phyloP scores from a whole-genome alignment of 2,113 vertebrate species.

The Poeciliopsis occidentalis region DNA sequence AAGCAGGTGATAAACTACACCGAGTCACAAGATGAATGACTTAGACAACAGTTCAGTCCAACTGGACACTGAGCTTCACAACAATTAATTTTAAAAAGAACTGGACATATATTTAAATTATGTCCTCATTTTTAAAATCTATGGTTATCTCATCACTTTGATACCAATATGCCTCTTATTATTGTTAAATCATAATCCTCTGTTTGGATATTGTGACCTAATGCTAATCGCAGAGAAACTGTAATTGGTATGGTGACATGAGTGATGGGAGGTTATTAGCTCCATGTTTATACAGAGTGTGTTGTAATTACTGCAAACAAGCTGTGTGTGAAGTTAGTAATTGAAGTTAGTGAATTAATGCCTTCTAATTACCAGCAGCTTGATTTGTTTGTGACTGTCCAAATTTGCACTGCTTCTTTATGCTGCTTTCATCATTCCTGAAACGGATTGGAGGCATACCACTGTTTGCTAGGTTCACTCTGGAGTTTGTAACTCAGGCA shows the following conservation, averaged over 20 bases:
- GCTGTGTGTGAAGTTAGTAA: neutral
- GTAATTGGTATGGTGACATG: neutral
- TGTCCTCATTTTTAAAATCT: no score
- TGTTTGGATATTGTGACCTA: neutral
- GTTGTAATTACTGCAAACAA: slow-evolving; percentile 1
- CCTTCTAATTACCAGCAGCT: neutral
- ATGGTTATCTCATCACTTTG: neutral
- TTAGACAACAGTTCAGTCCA: no score
- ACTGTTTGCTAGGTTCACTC: neutral
- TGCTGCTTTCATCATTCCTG: neutral
- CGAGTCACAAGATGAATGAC: no score
- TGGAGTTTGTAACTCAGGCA: neutral
- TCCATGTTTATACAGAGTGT: neutral
- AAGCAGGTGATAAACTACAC: no score
- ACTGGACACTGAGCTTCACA: no score
- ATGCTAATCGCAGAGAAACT: neutral
- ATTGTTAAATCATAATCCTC: neutral
- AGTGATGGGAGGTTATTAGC: neutral
- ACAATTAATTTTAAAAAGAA: no score
- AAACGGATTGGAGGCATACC: neutral
- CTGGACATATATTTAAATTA: no score
- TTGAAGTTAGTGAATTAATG: neutral
- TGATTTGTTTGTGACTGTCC: neutral
- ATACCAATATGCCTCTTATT: neutral
- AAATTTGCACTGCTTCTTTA: neutral